These are phyloP conservation scores for Perca fluviatilis DNA, from an alignment of 2,113 vertebrate genomes.

Conservation along the genomic window DNA sequence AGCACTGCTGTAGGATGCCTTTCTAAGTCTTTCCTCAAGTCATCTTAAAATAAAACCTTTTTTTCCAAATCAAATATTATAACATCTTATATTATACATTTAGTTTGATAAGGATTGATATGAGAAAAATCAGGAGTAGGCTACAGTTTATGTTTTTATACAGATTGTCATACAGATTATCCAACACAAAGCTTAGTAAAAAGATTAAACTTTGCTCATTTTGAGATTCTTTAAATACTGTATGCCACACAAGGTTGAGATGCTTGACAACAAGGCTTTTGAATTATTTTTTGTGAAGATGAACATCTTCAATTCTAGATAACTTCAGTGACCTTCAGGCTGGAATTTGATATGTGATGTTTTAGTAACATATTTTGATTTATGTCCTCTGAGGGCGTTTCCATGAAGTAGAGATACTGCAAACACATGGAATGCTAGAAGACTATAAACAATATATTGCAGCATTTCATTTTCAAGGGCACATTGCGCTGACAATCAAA, in stretches of 20 bases:
- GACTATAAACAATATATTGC: background rate
- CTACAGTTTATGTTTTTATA: background rate
- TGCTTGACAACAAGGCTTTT: background rate
- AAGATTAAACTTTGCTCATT: background rate
- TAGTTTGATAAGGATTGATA: no score
- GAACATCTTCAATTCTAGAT: conserved; percentile 4
- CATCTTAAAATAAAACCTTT: background rate
- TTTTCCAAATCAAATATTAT: background rate
- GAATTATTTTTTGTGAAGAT: background rate
- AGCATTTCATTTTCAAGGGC: conserved; percentile 21
- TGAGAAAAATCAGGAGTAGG: background rate
- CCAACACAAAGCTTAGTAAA: background rate
- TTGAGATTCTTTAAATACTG: background rate
- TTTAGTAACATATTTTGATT: conserved; percentile 14
- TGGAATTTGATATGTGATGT: background rate
- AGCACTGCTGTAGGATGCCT: conserved; percentile 21
- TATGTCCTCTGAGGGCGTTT: background rate
- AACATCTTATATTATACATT: background rate
- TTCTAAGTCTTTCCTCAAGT: background rate
- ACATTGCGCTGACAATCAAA: conserved; percentile 17
- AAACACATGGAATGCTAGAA: conserved; percentile 2
- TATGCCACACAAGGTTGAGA: background rate
- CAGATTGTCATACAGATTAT: background rate
- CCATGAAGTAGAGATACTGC: background rate
- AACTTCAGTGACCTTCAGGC: conserved; percentile 21